These are phyloP conservation scores for Druon quercuslanigerum DNA, from an alignment of 1,140 invertebrate genomes.

Conservation along the genomic window DNA sequence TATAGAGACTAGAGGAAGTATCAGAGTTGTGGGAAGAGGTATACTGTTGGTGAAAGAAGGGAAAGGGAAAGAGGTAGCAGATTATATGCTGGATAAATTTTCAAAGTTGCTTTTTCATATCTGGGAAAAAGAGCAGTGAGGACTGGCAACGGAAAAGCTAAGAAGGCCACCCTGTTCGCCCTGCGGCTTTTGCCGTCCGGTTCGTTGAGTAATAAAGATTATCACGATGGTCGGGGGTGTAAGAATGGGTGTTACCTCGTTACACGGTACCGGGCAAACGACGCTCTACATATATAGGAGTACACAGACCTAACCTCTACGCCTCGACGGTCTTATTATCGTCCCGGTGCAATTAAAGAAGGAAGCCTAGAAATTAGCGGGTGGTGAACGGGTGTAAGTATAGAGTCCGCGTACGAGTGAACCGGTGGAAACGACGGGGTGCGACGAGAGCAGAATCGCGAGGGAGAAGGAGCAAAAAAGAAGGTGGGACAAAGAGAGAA, in stretches of 20 bases:
- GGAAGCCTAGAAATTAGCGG: slow-evolving; percentile 73
- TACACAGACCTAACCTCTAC: slow-evolving; percentile 44
- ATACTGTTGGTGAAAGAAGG: too few species aligned
- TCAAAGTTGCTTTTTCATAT: too few species aligned
- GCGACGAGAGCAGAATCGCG: slow-evolving; percentile 48
- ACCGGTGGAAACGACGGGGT: slow-evolving; percentile 50
- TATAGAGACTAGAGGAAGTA: too few species aligned
- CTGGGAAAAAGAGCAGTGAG: too few species aligned
- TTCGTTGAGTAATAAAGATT: slow-evolving; percentile 60
- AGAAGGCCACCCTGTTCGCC: background rate
- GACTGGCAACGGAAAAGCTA: too few species aligned
- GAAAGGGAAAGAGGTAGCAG: too few species aligned
- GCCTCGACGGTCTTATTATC: slow-evolving; percentile 66
- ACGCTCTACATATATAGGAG: slow-evolving; percentile 41
- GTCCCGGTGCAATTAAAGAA: slow-evolving; percentile 71
- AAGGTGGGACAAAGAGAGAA: slow-evolving; percentile 46
- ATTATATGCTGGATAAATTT: too few species aligned
- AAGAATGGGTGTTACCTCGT: slow-evolving; percentile 66
- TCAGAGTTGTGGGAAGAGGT: too few species aligned
- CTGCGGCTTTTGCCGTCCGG: slow-evolving; percentile 36
- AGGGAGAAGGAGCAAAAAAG: slow-evolving; percentile 44
- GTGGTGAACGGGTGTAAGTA: slow-evolving; percentile 69
- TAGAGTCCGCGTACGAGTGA: slow-evolving; percentile 62
- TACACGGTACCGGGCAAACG: slow-evolving; percentile 54
- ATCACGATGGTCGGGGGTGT: slow-evolving; percentile 61